phyloP scores from a whole-genome alignment of 2,888 invertebrate genomes.

The Rotaria socialis region DNA sequence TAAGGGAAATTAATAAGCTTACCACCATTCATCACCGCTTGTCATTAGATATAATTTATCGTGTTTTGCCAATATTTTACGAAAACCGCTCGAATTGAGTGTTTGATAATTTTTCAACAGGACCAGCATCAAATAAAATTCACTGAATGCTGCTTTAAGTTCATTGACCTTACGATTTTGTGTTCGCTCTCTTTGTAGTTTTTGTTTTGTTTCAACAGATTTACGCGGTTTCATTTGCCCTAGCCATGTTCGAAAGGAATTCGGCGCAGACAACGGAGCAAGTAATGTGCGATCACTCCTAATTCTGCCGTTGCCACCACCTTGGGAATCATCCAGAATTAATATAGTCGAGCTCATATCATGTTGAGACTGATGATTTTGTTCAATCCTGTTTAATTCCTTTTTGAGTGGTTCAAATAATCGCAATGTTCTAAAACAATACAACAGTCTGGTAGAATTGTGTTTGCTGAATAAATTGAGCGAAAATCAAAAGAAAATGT shows the following conservation, averaged over 20 bases:
- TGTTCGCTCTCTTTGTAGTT: neutral
- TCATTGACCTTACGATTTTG: constrained; percentile 29
- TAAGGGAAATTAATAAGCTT: neutral
- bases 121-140: constrained; percentile 92
- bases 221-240: no score
- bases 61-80: constrained; percentile 97
- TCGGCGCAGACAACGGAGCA: no score
- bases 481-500: no score
- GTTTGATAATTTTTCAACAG: constrained; percentile 96
- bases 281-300: no score
- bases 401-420: constrained; percentile 86
- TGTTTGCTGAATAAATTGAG: no score
- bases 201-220: neutral
- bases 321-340: no score
- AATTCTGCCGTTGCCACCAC: no score
- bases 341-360: no score
- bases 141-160: constrained; percentile 90
- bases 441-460: no score
- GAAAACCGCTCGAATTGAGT: constrained; percentile 93
- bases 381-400: constrained; percentile 65
- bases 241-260: no score
- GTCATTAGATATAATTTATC: constrained; percentile 67
- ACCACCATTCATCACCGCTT: constrained; percentile 39
- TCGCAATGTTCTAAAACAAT: constrained; percentile 72
- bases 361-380: no score